Evolutionary conservation across 2,797 vertebrate species (phyloP).

Genomic region (Adelosebastes latens): DNA sequence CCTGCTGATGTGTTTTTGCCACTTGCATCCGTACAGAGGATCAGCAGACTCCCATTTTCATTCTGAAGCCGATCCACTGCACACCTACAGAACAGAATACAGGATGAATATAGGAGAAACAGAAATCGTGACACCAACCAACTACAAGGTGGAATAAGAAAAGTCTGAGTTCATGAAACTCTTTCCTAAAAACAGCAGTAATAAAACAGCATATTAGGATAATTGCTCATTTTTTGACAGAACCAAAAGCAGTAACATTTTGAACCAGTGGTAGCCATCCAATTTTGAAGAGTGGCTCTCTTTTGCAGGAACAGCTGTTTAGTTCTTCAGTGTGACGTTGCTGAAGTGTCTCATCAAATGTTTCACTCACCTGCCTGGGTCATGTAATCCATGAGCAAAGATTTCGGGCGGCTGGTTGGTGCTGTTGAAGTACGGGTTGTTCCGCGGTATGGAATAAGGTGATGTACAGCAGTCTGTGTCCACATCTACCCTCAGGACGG

Average conservation of each 20-base stretch:
- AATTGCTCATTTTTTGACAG: not conserved
- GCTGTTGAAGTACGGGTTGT: conserved; percentile 98
- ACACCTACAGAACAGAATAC: conserved; percentile 83
- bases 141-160: not conserved
- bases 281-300: not conserved
- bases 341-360: not conserved
- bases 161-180: not conserved
- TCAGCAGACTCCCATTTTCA: conserved; percentile 92
- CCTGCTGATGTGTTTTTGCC: conserved; percentile 92
- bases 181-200: not conserved
- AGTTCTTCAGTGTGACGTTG: not conserved
- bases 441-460: conserved; percentile 91
- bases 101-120: conserved; percentile 6
- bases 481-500: conserved; percentile 93
- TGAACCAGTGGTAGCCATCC: not conserved
- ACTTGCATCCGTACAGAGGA: conserved; percentile 94
- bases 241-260: not conserved
- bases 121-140: not conserved
- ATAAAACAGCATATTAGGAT: not conserved
- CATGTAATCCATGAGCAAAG: conserved; percentile 96
- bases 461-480: conserved; percentile 90
- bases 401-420: conserved; percentile 99
- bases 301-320: not conserved
- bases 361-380: conserved; percentile 94
- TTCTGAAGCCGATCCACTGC: conserved; percentile 91